phyloP scores from a whole-genome alignment of 2,797 vertebrate species.

The Crenuchus spilurus region DNA sequence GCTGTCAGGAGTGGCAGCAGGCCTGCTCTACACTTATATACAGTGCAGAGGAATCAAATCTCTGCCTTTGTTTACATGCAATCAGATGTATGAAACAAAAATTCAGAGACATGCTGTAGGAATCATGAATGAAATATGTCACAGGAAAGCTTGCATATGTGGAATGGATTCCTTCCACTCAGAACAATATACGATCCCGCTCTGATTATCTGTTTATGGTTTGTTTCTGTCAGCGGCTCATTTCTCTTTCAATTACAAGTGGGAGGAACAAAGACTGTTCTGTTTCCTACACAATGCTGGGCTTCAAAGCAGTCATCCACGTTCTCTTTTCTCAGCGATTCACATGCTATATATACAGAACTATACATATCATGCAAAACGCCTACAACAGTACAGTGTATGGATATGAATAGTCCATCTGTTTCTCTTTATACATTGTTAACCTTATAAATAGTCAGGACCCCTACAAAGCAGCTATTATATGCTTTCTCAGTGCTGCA shows the following conservation, averaged over 20 bases:
- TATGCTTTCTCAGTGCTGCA: too few species aligned
- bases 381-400: neutral
- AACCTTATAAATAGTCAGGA: too few species aligned
- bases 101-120: conserved; percentile 8
- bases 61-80: conserved; percentile 12
- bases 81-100: conserved; percentile 2
- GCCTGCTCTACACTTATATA: neutral
- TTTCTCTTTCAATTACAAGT: conserved; percentile 1
- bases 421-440: too few species aligned
- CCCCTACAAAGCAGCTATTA: too few species aligned
- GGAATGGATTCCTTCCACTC: conserved; percentile 4
- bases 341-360: neutral
- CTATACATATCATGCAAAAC: neutral
- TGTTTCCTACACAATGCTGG: conserved; percentile 6
- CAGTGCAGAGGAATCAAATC: neutral
- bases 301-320: neutral
- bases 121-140: conserved; percentile 35
- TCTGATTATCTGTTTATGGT: conserved; percentile 30
- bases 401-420: too few species aligned
- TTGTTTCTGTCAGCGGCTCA: conserved; percentile 19
- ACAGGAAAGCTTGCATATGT: conserved; percentile 21
- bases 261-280: conserved; percentile 14
- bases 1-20: neutral
- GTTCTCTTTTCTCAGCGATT: neutral
- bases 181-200: conserved; percentile 7